phyloP scores from a whole-genome alignment of 2,797 vertebrate species.

The Erpetoichthys calabaricus region DNA sequence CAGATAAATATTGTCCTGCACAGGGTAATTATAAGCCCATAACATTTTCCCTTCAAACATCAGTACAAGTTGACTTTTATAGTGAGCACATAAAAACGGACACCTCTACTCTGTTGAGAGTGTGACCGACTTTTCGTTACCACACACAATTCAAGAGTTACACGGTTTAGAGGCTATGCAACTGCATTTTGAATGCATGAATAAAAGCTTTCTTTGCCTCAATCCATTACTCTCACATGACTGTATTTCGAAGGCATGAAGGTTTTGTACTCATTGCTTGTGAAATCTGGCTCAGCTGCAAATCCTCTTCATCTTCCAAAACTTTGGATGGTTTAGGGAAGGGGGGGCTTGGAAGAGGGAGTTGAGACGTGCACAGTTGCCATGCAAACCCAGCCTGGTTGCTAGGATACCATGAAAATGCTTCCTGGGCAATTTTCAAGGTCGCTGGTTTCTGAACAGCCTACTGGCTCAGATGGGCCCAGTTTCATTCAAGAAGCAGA shows the following conservation, averaged over 20 bases:
- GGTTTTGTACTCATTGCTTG: not conserved
- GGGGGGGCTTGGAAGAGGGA: too few species aligned
- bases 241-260: not conserved
- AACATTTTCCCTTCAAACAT: too few species aligned
- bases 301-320: slow-evolving; percentile 34
- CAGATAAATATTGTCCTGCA: too few species aligned
- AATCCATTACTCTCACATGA: not conserved
- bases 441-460: slow-evolving; percentile 64
- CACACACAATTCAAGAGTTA: too few species aligned
- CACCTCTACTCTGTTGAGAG: too few species aligned
- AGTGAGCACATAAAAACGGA: too few species aligned
- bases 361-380: slow-evolving; percentile 41
- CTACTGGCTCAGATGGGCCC: slow-evolving; percentile 54
- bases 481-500: slow-evolving; percentile 50
- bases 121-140: too few species aligned
- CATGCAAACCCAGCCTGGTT: slow-evolving; percentile 52
- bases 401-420: slow-evolving; percentile 57
- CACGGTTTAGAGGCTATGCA: not conserved
- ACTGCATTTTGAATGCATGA: not conserved
- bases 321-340: slow-evolving; percentile 39
- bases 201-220: not conserved
- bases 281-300: slow-evolving; percentile 28
- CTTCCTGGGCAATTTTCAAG: slow-evolving; percentile 66
- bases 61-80: too few species aligned
- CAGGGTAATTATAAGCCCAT: too few species aligned